These are phyloP conservation scores for Tragelaphus buxtoni DNA, from an alignment of 2,113 vertebrate species.

Conservation along the genomic window DNA sequence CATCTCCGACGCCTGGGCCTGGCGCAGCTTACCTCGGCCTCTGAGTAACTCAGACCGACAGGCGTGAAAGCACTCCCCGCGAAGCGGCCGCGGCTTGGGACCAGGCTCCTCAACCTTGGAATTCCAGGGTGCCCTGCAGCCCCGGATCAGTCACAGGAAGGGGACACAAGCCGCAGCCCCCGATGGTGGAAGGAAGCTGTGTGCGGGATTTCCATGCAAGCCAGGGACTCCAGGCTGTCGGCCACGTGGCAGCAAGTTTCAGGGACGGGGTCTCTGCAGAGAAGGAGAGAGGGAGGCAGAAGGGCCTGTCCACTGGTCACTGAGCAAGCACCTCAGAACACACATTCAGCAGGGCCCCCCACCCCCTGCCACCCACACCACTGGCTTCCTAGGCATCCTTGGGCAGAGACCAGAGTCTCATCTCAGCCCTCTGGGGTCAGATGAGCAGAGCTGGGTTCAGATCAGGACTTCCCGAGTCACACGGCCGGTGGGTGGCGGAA, in stretches of 20 bases:
- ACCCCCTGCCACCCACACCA: accelerated
- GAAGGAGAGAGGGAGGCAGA: neutral
- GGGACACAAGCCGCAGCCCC: neutral
- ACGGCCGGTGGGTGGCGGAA: accelerated
- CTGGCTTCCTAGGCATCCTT: neutral
- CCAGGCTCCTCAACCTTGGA: neutral
- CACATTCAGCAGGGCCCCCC: neutral
- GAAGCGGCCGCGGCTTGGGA: neutral
- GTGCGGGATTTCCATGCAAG: no score
- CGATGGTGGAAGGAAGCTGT: neutral
- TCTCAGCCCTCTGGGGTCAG: neutral
- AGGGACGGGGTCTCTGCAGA: neutral
- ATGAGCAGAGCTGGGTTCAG: neutral
- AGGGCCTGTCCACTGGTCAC: neutral
- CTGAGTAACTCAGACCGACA: neutral
- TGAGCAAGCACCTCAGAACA: neutral
- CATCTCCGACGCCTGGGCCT: neutral
- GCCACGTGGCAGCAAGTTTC: neutral
- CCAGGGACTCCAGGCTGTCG: neutral
- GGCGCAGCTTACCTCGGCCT: neutral
- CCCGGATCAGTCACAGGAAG: neutral
- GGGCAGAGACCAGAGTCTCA: neutral
- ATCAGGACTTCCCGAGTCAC: neutral
- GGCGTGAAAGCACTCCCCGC: neutral
- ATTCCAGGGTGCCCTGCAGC: neutral